Conservation (phyloP, 2,797 vertebrate species). For the Fistularia commersonii region DNA sequence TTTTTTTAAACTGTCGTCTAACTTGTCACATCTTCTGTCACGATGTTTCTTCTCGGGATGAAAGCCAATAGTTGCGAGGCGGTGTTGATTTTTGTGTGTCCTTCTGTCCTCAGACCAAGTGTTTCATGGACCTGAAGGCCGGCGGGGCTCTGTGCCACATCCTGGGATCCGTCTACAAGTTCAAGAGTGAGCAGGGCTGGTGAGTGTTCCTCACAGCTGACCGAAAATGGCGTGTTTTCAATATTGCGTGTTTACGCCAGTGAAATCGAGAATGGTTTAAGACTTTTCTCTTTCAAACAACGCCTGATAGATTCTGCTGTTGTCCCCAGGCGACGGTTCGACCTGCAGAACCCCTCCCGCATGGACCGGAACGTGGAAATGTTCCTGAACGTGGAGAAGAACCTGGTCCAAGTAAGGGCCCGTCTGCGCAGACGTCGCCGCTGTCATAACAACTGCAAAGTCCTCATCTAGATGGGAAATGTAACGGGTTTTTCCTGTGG, state of each 20-base stretch:
- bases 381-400: conserved; percentile 99
- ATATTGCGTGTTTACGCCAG: too few relatives aligned
- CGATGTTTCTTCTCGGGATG: neutral
- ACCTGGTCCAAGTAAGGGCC: conserved; percentile 86
- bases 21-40: neutral
- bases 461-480: neutral
- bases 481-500: neutral
- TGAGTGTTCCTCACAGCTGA: conserved; percentile 66
- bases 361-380: conserved; percentile 99
- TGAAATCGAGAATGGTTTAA: too few relatives aligned
- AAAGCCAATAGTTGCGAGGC: too few relatives aligned
- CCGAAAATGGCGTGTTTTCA: neutral
- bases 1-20: neutral
- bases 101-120: conserved; percentile 82
- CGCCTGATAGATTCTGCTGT: neutral
- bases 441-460: neutral
- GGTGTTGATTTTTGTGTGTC: neutral
- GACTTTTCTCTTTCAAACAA: too few relatives aligned
- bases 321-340: conserved; percentile 87
- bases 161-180: conserved; percentile 96
- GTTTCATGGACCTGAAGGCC: conserved; percentile 97
- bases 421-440: fast-evolving
- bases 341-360: conserved; percentile 95
- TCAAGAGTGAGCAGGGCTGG: conserved; percentile 98
- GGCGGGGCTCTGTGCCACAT: conserved; percentile 94